Evolutionary conservation across 2,888 invertebrate genomes (phyloP).

Genomic region (Drosophila testacea): DNA sequence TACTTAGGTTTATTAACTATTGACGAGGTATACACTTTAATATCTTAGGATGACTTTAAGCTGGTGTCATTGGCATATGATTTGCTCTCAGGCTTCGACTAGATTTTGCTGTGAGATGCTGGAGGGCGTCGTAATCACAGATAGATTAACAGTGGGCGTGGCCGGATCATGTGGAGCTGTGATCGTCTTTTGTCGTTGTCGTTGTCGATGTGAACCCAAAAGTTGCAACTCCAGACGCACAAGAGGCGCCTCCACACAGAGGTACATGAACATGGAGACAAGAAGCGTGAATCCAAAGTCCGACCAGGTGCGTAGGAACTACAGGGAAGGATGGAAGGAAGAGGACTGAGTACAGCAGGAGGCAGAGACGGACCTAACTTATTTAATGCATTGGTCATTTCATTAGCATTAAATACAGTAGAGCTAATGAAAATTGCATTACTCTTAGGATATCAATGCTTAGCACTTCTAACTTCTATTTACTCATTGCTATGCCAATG

Average conservation of each 20-base stretch:
- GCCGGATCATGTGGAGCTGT: background rate
- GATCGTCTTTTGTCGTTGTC: background rate
- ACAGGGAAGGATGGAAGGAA: background rate
- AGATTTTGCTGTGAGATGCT: constrained; percentile 52
- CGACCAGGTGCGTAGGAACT: constrained; percentile 77
- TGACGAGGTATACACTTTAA: constrained; percentile 2
- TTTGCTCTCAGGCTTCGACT: constrained; percentile 36
- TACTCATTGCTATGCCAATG: too few relatives aligned
- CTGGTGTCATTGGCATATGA: background rate
- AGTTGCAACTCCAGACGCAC: constrained; percentile 46
- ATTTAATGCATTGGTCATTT: too few relatives aligned
- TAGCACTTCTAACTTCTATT: too few relatives aligned
- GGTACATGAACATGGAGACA: constrained; percentile 45
- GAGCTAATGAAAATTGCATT: too few relatives aligned
- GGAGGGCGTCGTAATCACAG: constrained; percentile 43
- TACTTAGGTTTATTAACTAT: constrained; percentile 16
- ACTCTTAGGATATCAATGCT: too few relatives aligned
- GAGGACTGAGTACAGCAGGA: too few relatives aligned
- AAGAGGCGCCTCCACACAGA: constrained; percentile 50
- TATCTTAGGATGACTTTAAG: constrained; percentile 12
- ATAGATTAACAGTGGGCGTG: constrained; percentile 42
- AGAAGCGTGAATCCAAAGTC: constrained; percentile 79
- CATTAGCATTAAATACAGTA: too few relatives aligned
- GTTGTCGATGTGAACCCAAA: constrained; percentile 20
- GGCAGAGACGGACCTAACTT: too few relatives aligned